phyloP scores from a whole-genome alignment of 2,113 vertebrate genomes.

The Pyrgilauda ruficollis region DNA sequence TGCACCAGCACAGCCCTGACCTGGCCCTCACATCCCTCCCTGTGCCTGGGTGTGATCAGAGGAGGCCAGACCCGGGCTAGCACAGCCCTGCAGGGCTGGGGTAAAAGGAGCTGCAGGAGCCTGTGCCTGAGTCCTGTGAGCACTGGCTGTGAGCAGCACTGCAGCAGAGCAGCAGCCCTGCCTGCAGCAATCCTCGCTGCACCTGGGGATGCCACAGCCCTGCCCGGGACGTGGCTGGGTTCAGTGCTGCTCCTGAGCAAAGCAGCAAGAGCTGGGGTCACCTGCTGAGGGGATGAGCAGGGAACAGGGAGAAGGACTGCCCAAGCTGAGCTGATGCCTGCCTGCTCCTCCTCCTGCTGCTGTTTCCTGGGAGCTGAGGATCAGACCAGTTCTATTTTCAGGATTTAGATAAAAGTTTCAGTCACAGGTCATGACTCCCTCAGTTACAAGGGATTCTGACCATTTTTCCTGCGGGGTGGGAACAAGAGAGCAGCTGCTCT shows the following conservation, averaged over 20 bases:
- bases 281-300: background rate
- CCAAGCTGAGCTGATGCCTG: background rate
- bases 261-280: background rate
- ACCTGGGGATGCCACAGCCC: background rate
- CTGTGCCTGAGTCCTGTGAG: background rate
- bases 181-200: background rate
- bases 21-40: background rate
- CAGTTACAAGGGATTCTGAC: background rate
- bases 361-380: background rate
- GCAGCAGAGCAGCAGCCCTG: background rate
- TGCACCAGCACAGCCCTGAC: background rate
- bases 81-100: background rate
- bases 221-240: background rate
- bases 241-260: background rate
- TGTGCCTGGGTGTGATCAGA: accelerated
- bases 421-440: background rate
- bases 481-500: background rate
- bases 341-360: background rate
- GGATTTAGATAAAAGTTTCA: background rate
- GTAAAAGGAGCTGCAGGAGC: background rate
- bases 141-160: background rate
- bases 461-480: background rate
- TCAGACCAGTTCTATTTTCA: conserved; percentile 12
- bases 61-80: background rate
- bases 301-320: background rate